Evolutionary conservation across 2,113 vertebrate species (phyloP).

Genomic region (Trinectes maculatus): DNA sequence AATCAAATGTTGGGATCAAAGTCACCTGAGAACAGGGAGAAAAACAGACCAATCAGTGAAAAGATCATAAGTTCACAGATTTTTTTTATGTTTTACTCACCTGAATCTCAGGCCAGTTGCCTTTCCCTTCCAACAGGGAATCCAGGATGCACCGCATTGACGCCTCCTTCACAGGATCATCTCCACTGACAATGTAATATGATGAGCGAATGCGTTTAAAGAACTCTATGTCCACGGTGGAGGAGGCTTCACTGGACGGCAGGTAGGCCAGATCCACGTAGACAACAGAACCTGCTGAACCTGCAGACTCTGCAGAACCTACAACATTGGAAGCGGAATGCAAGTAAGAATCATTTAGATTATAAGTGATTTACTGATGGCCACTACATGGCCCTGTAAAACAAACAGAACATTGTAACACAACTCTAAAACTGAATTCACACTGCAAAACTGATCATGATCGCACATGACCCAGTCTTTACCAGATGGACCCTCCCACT

Average conservation of each 20-base stretch:
- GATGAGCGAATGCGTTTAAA: slow-evolving; percentile 87
- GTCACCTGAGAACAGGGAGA: slow-evolving; percentile 83
- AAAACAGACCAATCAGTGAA: slow-evolving; percentile 21
- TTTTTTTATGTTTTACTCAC: too few relatives aligned
- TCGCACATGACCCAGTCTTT: too few relatives aligned
- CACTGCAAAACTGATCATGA: too few relatives aligned
- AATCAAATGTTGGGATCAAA: slow-evolving; percentile 94
- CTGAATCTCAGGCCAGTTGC: slow-evolving; percentile 86
- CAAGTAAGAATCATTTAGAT: too few relatives aligned
- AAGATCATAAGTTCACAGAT: slow-evolving; percentile 55
- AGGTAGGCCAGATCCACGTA: slow-evolving; percentile 94
- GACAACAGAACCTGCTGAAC: slow-evolving; percentile 60
- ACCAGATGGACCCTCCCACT: too few relatives aligned
- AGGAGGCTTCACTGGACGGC: slow-evolving; percentile 83
- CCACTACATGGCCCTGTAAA: neutral
- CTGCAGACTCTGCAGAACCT: slow-evolving; percentile 50
- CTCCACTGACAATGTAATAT: slow-evolving; percentile 92
- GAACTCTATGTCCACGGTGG: slow-evolving; percentile 84
- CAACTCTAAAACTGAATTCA: too few relatives aligned
- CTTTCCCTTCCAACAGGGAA: slow-evolving; percentile 86
- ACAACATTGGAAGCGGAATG: too few relatives aligned
- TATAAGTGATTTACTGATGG: neutral
- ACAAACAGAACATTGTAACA: too few relatives aligned
- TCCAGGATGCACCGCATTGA: slow-evolving; percentile 87
- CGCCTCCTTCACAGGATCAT: slow-evolving; percentile 85